Conservation (phyloP, 2,888 invertebrate genomes). For the Sturmia bella region DNA sequence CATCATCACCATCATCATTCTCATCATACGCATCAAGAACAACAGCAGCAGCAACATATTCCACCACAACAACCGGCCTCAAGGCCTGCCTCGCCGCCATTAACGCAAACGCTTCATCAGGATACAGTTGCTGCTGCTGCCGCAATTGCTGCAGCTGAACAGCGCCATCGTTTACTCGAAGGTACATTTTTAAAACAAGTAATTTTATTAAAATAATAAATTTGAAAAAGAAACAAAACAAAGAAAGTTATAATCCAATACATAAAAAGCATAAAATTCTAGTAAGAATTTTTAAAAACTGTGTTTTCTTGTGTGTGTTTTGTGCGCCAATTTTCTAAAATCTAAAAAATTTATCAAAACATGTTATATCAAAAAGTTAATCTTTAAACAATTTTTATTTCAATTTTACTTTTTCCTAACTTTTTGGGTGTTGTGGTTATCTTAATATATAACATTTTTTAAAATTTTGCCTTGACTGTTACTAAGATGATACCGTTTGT, state of each 20-base stretch:
- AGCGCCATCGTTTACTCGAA: slow-evolving; percentile 82
- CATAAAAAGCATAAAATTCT: slow-evolving; percentile 47
- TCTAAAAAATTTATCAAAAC: slow-evolving; percentile 37
- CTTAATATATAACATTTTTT: slow-evolving; percentile 38
- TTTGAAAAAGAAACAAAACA: slow-evolving; percentile 56
- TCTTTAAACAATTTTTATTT: slow-evolving; percentile 54
- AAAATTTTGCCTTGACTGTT: slow-evolving; percentile 59
- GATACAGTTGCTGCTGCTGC: slow-evolving; percentile 77
- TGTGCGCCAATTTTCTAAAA: slow-evolving; percentile 62
- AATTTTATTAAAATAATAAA: slow-evolving; percentile 65
- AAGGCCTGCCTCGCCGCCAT: slow-evolving; percentile 70
- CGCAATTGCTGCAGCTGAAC: slow-evolving; percentile 78
- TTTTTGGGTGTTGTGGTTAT: slow-evolving; percentile 68
- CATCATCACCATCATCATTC: slow-evolving; percentile 72
- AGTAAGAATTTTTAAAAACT: slow-evolving; percentile 56
- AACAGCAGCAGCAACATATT: slow-evolving; percentile 73
- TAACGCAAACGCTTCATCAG: slow-evolving; percentile 72
- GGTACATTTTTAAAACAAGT: slow-evolving; percentile 78
- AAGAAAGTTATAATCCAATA: slow-evolving; percentile 70
- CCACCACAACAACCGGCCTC: slow-evolving; percentile 71
- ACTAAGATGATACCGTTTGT: slow-evolving; percentile 53
- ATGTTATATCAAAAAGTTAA: slow-evolving; percentile 48
- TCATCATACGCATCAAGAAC: slow-evolving; percentile 70
- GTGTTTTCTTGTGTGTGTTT: slow-evolving; percentile 69
- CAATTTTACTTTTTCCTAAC: slow-evolving; percentile 55